Evolutionary conservation across 2,797 vertebrate species (phyloP).

Genomic region (Enteromius unitaeniatus): DNA sequence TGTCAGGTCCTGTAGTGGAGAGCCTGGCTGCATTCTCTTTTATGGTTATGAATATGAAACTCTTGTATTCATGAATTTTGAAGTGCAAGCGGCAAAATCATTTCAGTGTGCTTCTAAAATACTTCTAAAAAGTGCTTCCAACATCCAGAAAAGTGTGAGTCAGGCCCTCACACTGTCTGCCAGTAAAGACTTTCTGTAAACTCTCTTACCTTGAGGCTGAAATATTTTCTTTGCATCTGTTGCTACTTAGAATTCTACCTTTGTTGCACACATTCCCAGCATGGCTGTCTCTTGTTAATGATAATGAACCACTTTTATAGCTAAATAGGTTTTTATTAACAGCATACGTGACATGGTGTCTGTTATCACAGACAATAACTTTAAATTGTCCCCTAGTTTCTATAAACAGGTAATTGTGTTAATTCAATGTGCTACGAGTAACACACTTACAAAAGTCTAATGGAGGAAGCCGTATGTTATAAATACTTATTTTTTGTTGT

Average conservation of each 20-base stretch:
- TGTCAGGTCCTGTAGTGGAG: neutral
- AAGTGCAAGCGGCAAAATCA: slow-evolving; percentile 12
- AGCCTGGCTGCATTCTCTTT: neutral
- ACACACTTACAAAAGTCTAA: neutral
- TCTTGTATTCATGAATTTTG: slow-evolving; percentile 1
- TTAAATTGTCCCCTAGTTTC: neutral
- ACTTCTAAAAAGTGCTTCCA: slow-evolving; percentile 6
- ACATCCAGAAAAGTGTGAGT: neutral
- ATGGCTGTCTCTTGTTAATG: neutral
- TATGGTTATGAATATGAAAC: slow-evolving; percentile 4
- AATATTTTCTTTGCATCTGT: slow-evolving; percentile 32
- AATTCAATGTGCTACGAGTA: neutral
- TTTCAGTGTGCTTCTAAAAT: neutral
- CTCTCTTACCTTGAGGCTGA: slow-evolving; percentile 25
- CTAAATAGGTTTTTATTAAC: slow-evolving; percentile 1
- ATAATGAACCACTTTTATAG: slow-evolving; percentile 13
- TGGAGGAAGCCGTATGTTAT: neutral
- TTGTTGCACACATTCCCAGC: slow-evolving; percentile 12
- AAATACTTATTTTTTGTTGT: neutral
- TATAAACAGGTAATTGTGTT: neutral
- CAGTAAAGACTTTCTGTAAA: slow-evolving; percentile 13
- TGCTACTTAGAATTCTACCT: slow-evolving; percentile 18
- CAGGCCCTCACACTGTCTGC: slow-evolving; percentile 8
- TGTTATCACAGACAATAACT: neutral
- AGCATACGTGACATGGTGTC: neutral